Conservation (phyloP, 2,888 invertebrate genomes). For the Lissonota sp. region DNA sequence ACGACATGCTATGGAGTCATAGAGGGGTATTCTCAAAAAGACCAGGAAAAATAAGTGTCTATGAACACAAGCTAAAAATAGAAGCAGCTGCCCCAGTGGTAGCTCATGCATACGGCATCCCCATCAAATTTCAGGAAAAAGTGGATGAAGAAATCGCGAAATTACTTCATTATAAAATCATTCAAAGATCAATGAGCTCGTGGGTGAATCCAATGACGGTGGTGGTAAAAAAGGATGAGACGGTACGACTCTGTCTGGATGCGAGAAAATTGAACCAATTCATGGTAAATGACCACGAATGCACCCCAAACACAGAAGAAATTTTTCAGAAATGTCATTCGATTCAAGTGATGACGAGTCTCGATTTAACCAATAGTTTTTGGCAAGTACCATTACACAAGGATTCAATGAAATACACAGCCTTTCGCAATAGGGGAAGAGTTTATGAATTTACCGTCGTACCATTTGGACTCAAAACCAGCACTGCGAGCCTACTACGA, state of each 20-base stretch:
- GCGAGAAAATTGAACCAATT: constrained; percentile 1
- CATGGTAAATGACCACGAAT: not conserved
- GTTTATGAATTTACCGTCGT: constrained; percentile 8
- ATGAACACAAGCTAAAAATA: not conserved
- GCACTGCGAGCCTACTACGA: not conserved
- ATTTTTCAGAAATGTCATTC: not conserved
- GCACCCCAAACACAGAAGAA: not conserved
- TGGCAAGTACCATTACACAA: not conserved
- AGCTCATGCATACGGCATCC: not conserved
- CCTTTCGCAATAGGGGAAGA: not conserved
- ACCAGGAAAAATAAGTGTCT: not conserved
- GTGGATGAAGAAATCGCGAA: not conserved
- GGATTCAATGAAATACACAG: not conserved
- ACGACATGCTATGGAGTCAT: no score
- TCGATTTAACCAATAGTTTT: not conserved
- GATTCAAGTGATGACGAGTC: not conserved
- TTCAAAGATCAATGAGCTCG: not conserved
- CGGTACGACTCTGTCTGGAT: not conserved
- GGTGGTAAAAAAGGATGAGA: not conserved
- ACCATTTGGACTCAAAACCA: constrained; percentile 5
- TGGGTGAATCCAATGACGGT: not conserved
- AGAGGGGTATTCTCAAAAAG: not conserved
- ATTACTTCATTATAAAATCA: not conserved
- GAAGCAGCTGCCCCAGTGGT: not conserved
- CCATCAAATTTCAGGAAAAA: not conserved